Evolutionary conservation across 1,140 invertebrate species (phyloP).

Genomic region (Zaprionus kolodkinae): DNA sequence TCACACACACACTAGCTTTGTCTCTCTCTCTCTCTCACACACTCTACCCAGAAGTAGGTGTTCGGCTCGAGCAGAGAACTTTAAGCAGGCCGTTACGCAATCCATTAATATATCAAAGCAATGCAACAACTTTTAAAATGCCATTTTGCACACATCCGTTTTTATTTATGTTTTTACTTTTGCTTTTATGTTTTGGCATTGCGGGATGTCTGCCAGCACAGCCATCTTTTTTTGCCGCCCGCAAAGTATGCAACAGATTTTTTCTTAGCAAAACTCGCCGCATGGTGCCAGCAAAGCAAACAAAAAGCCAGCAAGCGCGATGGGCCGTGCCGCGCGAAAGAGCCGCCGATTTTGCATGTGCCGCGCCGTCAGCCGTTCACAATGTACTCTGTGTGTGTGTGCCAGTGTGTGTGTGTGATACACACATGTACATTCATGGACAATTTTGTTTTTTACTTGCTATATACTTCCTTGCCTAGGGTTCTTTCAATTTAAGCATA

Average conservation of each 20-base stretch:
- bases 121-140: slow-evolving; percentile 50
- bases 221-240: slow-evolving; percentile 53
- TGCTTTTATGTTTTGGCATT: slow-evolving; percentile 35
- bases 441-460: not conserved
- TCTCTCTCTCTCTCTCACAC: too few relatives aligned
- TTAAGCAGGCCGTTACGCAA: slow-evolving; percentile 9
- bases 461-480: not conserved
- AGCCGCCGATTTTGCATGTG: slow-evolving; percentile 59
- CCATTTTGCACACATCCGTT: slow-evolving; percentile 27
- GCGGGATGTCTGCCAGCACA: slow-evolving; percentile 43
- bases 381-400: slow-evolving; percentile 30
- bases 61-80: not conserved
- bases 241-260: slow-evolving; percentile 79
- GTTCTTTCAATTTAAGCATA: not conserved
- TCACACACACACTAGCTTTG: too few relatives aligned
- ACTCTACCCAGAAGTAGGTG: too few relatives aligned
- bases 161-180: slow-evolving; percentile 20
- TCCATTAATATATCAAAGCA: slow-evolving; percentile 31
- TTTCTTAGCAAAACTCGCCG: slow-evolving; percentile 55
- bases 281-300: slow-evolving; percentile 59
- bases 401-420: not conserved
- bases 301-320: slow-evolving; percentile 36
- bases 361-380: slow-evolving; percentile 54
- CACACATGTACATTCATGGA: not conserved
- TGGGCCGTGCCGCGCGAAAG: slow-evolving; percentile 23